Evolutionary conservation across 2,797 vertebrate species (phyloP), one percentile per base, ranked within the genome.

Genomic region (Falco biarmicus): DNA sequence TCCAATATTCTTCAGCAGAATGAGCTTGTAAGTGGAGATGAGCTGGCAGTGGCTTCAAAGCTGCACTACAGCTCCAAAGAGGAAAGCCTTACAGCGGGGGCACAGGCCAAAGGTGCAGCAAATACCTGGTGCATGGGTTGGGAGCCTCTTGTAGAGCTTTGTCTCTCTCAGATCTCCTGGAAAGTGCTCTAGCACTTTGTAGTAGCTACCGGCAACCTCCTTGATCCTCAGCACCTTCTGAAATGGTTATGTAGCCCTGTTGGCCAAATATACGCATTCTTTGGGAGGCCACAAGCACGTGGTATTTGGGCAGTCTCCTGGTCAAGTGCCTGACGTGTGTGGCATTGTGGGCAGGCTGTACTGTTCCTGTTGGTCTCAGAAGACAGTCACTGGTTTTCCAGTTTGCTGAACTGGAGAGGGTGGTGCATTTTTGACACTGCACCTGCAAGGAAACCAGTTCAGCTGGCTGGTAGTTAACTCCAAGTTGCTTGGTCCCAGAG

Each of bases 211-310:
- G 53, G 69, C 28, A 57, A 13, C 79, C 61, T 70, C 18, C 47
- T 63, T 74, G 73, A 45, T 68, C 8, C 2, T 45, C 11, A 51
- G 18, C 32, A 31, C 37, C 43, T 66, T 51, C 82, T 75, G 83
- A 45, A 82, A 17, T 39, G 51, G 31, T n/a, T 60, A 4, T 10
- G 5, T 7, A 25, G 6, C 6, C 0, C 15, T 29, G 2, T 14
- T 29, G 63, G 54, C 50, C 56, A 59, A n/a, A 65, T 0, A 34
- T 8, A 22, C 2, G 37, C 1, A 0, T 43, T 50, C 29, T 45
- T 45, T 48, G 51, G n/a, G 76, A 41, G 21, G 19, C 48, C 45
- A 34, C 43, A 24, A 6, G 51, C 34, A 37, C 2, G 0, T 22
- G 65, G 64, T 24, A 15, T 48, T 66, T 56, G 10, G 13, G 22